Evolutionary conservation across 2,888 invertebrate genomes (phyloP).

Genomic region (Xestia c-nigrum): DNA sequence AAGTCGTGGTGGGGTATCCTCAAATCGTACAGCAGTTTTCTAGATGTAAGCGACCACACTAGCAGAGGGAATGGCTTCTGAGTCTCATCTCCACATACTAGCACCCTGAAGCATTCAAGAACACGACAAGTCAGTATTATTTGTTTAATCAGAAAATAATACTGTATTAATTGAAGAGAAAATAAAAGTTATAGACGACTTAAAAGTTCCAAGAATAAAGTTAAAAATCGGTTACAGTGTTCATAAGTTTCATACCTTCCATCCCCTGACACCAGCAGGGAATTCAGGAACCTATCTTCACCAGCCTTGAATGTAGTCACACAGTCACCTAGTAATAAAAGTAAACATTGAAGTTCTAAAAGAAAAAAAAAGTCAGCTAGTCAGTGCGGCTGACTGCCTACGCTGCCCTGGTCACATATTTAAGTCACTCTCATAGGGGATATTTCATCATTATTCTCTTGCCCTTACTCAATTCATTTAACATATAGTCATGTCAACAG

Average conservation of each 20-base stretch:
- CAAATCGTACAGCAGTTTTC: constrained; percentile 96
- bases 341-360: neutral
- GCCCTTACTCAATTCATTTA: no score
- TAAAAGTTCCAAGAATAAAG: neutral
- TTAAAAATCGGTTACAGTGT: neutral
- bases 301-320: constrained; percentile 97
- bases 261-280: constrained; percentile 96
- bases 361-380: neutral
- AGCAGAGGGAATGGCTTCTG: constrained; percentile 97
- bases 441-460: no score
- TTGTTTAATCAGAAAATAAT: neutral
- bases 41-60: constrained; percentile 96
- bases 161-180: no score
- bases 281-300: constrained; percentile 97
- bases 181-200: neutral
- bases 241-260: constrained; percentile 91
- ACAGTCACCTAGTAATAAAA: constrained; percentile 91
- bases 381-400: neutral
- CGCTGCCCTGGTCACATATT: neutral
- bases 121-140: neutral
- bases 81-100: constrained; percentile 97
- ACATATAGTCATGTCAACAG: no score
- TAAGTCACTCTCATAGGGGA: neutral
- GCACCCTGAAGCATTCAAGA: constrained; percentile 88
- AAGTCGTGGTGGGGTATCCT: constrained; percentile 97